A percentile compares a stretch with the other conserved stretches of the same genome.
Conservation (phyloP, 2,888 invertebrate species). For the Nemoura dubitans region DNA sequence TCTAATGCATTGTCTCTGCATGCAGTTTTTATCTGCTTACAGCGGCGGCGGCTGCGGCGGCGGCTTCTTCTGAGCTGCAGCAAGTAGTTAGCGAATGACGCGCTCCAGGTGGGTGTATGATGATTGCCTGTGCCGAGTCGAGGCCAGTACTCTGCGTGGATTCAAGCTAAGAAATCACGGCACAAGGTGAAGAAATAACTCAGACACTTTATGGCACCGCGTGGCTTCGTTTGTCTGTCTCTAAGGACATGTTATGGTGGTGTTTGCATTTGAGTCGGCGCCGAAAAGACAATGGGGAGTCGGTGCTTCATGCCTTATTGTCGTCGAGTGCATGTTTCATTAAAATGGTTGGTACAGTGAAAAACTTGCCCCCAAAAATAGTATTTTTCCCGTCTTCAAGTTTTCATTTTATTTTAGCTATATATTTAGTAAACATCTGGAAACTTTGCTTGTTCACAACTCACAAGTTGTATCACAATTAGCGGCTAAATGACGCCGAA, state of each 20-base stretch:
- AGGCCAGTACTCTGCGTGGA: not conserved
- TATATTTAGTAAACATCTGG: too few species aligned
- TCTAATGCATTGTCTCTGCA: not conserved
- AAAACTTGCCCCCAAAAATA: too few species aligned
- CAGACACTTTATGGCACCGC: not conserved
- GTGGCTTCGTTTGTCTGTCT: not conserved
- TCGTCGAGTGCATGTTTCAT: too few species aligned
- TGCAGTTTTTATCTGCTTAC: not conserved
- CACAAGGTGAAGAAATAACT: slow-evolving; percentile 7
- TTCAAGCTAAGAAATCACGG: not conserved
- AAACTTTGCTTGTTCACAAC: too few species aligned
- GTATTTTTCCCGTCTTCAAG: too few species aligned
- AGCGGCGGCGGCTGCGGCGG: not conserved
- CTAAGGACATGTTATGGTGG: too few species aligned
- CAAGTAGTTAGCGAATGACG: not conserved
- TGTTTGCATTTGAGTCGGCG: too few species aligned
- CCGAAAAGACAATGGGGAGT: not conserved
- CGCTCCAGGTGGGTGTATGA: not conserved
- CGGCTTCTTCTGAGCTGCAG: not conserved
- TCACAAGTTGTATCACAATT: too few species aligned
- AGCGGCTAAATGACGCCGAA: not conserved
- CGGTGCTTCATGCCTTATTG: too few species aligned
- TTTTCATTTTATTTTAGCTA: too few species aligned
- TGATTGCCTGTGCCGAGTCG: not conserved
- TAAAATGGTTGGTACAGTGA: too few species aligned